Evolutionary conservation across 2,797 vertebrate genomes (phyloP).

Genomic region (Acipenser oxyrinchus): DNA sequence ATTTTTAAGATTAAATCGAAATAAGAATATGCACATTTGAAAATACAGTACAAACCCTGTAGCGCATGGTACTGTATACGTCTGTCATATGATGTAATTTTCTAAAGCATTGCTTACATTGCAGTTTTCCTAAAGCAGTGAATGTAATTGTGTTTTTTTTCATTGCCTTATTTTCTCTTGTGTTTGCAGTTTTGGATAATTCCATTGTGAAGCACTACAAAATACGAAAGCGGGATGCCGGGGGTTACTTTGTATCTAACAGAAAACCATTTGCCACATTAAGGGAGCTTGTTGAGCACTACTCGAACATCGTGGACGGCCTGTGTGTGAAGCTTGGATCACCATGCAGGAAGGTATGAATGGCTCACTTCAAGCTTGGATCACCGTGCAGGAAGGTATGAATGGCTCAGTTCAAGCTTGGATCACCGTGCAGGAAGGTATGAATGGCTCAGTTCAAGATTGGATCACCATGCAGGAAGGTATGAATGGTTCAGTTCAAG

Average conservation of each 20-base stretch:
- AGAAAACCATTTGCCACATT: constrained; percentile 59
- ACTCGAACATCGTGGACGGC: constrained; percentile 60
- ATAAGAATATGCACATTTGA: too few relatives aligned
- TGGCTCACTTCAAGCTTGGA: constrained; percentile 35
- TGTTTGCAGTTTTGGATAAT: constrained; percentile 69
- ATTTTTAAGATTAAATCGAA: too few relatives aligned
- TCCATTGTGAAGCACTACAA: constrained; percentile 83
- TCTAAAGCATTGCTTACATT: too few relatives aligned
- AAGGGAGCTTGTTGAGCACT: constrained; percentile 68
- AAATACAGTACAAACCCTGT: too few relatives aligned
- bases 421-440: constrained; percentile 81
- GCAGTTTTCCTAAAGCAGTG: too few relatives aligned
- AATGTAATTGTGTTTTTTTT: too few relatives aligned
- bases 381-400: constrained; percentile 39
- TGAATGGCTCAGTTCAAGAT: not conserved
- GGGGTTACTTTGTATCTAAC: constrained; percentile 61
- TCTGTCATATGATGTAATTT: too few relatives aligned
- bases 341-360: constrained; percentile 79
- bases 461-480: not conserved
- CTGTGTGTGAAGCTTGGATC: constrained; percentile 68
- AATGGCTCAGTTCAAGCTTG: constrained; percentile 35
- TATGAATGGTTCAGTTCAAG: not conserved
- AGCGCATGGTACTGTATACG: too few relatives aligned
- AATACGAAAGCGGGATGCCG: constrained; percentile 57
- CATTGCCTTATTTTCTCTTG: constrained; percentile 1